Conservation (phyloP, 2,888 invertebrate genomes). For the Drosophila putrida region DNA sequence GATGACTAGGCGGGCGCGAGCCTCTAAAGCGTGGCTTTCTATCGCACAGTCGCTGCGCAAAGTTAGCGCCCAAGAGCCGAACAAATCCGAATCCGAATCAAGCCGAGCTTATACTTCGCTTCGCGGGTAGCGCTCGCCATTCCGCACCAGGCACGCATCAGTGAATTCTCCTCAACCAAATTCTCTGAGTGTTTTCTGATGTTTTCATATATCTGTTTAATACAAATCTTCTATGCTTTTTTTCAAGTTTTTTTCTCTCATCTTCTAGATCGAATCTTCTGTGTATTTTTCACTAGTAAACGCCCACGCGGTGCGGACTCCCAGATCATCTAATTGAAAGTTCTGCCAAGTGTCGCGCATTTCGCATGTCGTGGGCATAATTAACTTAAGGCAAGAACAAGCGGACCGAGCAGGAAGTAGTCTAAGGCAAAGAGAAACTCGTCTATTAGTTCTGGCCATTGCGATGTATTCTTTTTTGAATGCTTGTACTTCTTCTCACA, state of each 20-base stretch:
- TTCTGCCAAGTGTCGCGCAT: slow-evolving; percentile 31
- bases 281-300: slow-evolving; percentile 25
- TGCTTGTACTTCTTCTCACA: slow-evolving; percentile 57
- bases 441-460: slow-evolving; percentile 25
- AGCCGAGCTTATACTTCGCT: slow-evolving; percentile 32
- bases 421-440: slow-evolving; percentile 36
- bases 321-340: slow-evolving; percentile 42
- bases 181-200: slow-evolving; percentile 9
- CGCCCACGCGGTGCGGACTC: slow-evolving; percentile 40
- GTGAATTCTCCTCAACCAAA: slow-evolving; percentile 34
- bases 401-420: slow-evolving; percentile 60
- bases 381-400: slow-evolving; percentile 45
- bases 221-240: slow-evolving; percentile 28
- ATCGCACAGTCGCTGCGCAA: slow-evolving; percentile 67
- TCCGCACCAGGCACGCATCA: slow-evolving; percentile 49
- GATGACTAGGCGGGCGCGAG: slow-evolving; percentile 57
- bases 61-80: slow-evolving; percentile 55
- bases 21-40: slow-evolving; percentile 75
- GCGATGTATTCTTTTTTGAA: background rate
- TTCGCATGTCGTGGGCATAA: slow-evolving; percentile 71
- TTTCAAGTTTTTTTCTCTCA: slow-evolving; percentile 14
- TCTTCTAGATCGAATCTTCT: slow-evolving; percentile 9
- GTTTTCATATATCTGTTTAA: slow-evolving; percentile 33
- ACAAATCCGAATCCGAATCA: slow-evolving; percentile 10
- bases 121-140: slow-evolving; percentile 19